Base-by-base conservation (phyloP, 2,797 vertebrate genomes). In the Xyrichtys novacula region DNA sequence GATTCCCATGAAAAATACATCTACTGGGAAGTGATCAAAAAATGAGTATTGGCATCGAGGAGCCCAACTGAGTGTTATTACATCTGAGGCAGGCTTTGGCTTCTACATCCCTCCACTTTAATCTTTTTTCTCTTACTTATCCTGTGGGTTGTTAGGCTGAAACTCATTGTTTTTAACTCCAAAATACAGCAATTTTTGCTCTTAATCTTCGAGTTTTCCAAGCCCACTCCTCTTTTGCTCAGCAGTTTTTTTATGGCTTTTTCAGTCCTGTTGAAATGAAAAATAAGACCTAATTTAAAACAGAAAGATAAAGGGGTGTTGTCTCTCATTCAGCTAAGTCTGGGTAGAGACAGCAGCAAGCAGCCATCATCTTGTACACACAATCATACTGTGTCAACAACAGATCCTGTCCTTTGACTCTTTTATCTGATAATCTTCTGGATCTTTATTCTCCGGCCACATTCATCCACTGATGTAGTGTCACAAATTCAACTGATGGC, bases 1-100 rank as follows among this genome's bases (percentile, higher is more conserved):
- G 65, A 60, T 52, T 44, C 31, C 49, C 38, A 31, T 67, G 36
- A 72, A 62, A 78, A 68, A 23, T 43, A 48, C 63, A 74, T 76
- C 32, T 28, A 17, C 57, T 12, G 20, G 23, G 43, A 65, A 43
- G 44, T 11, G 36, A 69, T 17, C 46, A 39, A 55, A 50, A 43
- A 38, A 17, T 19, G 29, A 38, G 42, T 42, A 23, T 22, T 40
- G 46, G 46, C 40, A 22, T 54, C n/a, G 22, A 29, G 20, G 15
- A 49, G 57, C 10, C 26, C 9, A 36, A 38, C 12, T 28, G 55
- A 42, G 31, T 65, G 57, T 62, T 62, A 40, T 44, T 54, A 16
- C 50, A 49, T 5, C 28, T 4, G 11, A 14, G 16, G 31, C 5
- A 19, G 16, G 28, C 26, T 29, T 25, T 26, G 6, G 12, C n/a